Evolutionary conservation across 2,888 invertebrate genomes (phyloP).

Genomic region (Watsonalla cultraria): DNA sequence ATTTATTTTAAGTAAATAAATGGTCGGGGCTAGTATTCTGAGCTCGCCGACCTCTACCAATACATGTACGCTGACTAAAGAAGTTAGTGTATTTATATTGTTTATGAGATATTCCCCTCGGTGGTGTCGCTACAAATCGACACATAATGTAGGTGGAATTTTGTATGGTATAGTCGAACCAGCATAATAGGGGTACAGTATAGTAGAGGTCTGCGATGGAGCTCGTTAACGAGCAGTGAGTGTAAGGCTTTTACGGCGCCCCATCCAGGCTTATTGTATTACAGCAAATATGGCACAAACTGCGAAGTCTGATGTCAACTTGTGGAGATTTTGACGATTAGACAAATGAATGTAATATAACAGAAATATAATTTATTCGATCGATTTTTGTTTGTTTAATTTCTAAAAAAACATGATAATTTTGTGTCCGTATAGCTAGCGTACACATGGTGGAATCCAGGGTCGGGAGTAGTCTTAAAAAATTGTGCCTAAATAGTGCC

Average conservation of each 20-base stretch:
- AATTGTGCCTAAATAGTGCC: too few relatives aligned
- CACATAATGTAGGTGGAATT: too few relatives aligned
- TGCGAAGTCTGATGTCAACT: constrained; percentile 54
- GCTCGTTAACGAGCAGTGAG: not conserved
- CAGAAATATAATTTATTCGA: constrained; percentile 76
- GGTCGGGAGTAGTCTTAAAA: too few relatives aligned
- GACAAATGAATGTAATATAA: constrained; percentile 67
- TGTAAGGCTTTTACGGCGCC: constrained; percentile 23
- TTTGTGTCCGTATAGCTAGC: too few relatives aligned
- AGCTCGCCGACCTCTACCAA: not conserved
- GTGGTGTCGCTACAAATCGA: too few relatives aligned
- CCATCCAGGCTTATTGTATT: constrained; percentile 9
- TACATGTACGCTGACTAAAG: too few relatives aligned
- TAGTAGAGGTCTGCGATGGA: too few relatives aligned
- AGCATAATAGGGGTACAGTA: too few relatives aligned
- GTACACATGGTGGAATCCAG: too few relatives aligned
- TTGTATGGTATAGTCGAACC: too few relatives aligned
- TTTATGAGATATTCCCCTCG: too few relatives aligned
- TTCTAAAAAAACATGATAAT: not conserved
- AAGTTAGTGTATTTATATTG: too few relatives aligned
- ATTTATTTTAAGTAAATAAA: not conserved
- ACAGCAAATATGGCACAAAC: constrained; percentile 65
- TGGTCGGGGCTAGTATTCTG: not conserved
- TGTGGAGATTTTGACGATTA: constrained; percentile 71
- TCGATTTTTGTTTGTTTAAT: constrained; percentile 17